phyloP scores from a whole-genome alignment of 2,797 vertebrate genomes.

The Cyprinodon diabolis region DNA sequence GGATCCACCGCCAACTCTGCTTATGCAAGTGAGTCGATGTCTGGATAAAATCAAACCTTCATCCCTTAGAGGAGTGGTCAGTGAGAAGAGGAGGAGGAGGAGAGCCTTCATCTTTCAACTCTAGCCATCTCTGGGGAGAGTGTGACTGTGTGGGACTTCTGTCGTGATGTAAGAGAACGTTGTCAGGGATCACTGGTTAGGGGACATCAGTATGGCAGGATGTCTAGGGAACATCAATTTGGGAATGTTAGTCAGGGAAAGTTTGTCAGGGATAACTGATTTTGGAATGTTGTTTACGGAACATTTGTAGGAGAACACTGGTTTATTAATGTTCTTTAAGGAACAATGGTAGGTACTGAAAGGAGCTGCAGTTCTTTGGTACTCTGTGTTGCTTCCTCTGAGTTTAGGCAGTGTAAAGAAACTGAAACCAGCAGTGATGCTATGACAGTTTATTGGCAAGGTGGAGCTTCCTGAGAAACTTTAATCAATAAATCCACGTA shows the following conservation, averaged over 20 bases:
- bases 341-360: too few relatives aligned
- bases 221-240: too few relatives aligned
- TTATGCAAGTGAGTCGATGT: constrained; percentile 90
- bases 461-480: too few relatives aligned
- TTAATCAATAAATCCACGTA: too few relatives aligned
- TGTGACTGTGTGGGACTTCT: background rate
- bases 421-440: background rate
- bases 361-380: too few relatives aligned
- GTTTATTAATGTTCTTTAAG: too few relatives aligned
- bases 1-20: constrained; percentile 93
- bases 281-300: background rate
- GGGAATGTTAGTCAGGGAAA: background rate
- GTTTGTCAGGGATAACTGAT: too few relatives aligned
- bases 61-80: background rate
- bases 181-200: background rate
- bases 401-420: too few relatives aligned
- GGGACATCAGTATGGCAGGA: too few relatives aligned
- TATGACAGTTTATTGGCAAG: background rate
- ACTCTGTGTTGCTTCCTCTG: too few relatives aligned
- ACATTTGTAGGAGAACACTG: background rate
- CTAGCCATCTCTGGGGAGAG: background rate
- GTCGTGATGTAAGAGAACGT: background rate
- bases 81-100: background rate
- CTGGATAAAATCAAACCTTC: background rate
- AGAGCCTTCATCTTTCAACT: background rate